phyloP scores from a whole-genome alignment of 2,888 invertebrate genomes.

The Neuroscelio doddi region DNA sequence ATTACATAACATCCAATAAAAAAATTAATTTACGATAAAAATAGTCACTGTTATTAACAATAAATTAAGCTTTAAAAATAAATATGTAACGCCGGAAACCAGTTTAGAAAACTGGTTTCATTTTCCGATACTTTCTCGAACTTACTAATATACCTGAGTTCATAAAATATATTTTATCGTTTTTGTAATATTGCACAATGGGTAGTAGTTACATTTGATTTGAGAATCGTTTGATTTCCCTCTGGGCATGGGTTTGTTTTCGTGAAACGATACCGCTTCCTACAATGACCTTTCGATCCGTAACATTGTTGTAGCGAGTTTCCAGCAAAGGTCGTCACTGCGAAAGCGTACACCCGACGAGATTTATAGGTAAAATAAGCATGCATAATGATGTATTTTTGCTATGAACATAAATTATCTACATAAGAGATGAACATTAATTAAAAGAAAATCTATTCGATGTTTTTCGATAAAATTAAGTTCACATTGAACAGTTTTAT shows the following conservation, averaged over 20 bases:
- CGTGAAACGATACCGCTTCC: conserved; percentile 8
- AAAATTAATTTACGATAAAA: too few species aligned
- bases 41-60: too few species aligned
- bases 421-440: too few species aligned
- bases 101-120: conserved; percentile 3
- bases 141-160: neutral
- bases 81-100: too few species aligned
- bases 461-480: too few species aligned
- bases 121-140: conserved; percentile 1
- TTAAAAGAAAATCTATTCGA: too few species aligned
- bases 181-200: neutral
- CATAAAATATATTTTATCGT: neutral
- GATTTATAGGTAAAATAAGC: conserved; percentile 8
- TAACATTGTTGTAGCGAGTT: conserved; percentile 9
- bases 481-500: too few species aligned
- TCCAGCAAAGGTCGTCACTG: conserved; percentile 1
- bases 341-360: conserved; percentile 3
- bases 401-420: conserved; percentile 2
- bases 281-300: conserved; percentile 9
- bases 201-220: neutral
- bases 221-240: conserved; percentile 4
- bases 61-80: too few species aligned
- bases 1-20: too few species aligned
- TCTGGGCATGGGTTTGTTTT: conserved; percentile 8
- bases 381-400: conserved; percentile 1